These are phyloP conservation scores for Eurytoma adleriae DNA, from an alignment of 2,888 invertebrate species.

Conservation along the genomic window DNA sequence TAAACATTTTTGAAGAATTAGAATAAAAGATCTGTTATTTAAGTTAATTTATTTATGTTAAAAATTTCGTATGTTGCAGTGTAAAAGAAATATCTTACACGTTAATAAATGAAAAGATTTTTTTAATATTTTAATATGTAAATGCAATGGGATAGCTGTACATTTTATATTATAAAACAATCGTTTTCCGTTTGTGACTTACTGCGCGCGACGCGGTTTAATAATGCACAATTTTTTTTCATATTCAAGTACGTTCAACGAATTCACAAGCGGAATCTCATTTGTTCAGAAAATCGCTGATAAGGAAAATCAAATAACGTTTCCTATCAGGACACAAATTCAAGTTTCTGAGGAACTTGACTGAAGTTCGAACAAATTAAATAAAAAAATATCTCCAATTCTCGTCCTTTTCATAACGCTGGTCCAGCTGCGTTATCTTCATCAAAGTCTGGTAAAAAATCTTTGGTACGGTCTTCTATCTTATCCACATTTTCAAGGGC, in stretches of 20 bases:
- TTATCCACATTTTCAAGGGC: slow-evolving; percentile 80
- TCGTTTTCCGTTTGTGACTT: slow-evolving; percentile 33
- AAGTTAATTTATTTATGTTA: slow-evolving; percentile 13
- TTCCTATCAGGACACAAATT: slow-evolving; percentile 38
- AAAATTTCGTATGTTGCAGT: neutral
- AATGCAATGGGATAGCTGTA: slow-evolving; percentile 51
- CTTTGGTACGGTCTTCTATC: slow-evolving; percentile 77
- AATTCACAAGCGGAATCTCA: slow-evolving; percentile 51
- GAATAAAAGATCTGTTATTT: slow-evolving; percentile 42
- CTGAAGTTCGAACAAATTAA: slow-evolving; percentile 42
- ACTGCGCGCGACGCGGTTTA: slow-evolving; percentile 2
- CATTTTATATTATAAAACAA: slow-evolving; percentile 54
- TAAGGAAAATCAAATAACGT: slow-evolving; percentile 47
- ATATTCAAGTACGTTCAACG: slow-evolving; percentile 17
- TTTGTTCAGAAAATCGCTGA: slow-evolving; percentile 47
- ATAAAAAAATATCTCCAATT: slow-evolving; percentile 53
- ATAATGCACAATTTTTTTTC: slow-evolving; percentile 34
- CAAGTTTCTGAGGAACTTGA: slow-evolving; percentile 60
- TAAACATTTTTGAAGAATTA: slow-evolving; percentile 70
- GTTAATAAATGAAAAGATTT: slow-evolving; percentile 39
- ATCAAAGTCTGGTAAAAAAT: slow-evolving; percentile 76
- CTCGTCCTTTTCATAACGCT: slow-evolving; percentile 70
- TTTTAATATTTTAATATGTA: slow-evolving; percentile 50
- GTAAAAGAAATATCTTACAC: slow-evolving; percentile 7
- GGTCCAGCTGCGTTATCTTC: slow-evolving; percentile 78